Evolutionary conservation across 37 sponge, comb jelly and placozoan genomes (phyloP).

Genomic region (Cliona cf. orientalis): DNA sequence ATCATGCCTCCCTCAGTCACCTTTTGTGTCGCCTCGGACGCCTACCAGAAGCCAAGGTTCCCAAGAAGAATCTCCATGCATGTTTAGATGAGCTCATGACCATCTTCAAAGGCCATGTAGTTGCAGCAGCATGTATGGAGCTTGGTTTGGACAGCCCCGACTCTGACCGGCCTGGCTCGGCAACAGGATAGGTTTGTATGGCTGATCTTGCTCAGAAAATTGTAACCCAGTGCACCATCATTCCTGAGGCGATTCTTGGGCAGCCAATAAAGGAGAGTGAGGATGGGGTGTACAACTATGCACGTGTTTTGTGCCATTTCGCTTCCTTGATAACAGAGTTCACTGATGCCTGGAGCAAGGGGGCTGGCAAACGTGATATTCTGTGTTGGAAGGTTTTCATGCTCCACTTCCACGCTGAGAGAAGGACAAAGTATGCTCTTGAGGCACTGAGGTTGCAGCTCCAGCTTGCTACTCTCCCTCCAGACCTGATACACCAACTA

Average conservation of each 20-base stretch:
- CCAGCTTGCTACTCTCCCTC: conserved; percentile 15
- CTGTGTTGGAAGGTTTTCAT: conserved; percentile 49
- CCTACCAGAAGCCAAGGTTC: conserved; percentile 5
- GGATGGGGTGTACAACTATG: conserved; percentile 45
- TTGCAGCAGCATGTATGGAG: conserved; percentile 21
- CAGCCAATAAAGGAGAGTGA: too few relatives aligned
- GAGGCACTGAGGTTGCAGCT: conserved; percentile 31
- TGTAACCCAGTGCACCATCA: too few relatives aligned
- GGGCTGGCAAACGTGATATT: conserved; percentile 47
- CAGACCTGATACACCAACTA: conserved; percentile 41
- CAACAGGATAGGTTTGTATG: not conserved
- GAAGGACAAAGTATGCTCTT: conserved; percentile 36
- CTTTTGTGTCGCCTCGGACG: conserved; percentile 9
- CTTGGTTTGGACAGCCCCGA: not conserved
- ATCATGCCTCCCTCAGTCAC: conserved; percentile 43
- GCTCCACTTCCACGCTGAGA: conserved; percentile 31
- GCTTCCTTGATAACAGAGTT: conserved; percentile 16
- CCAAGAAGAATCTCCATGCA: conserved; percentile 40
- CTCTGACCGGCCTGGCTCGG: not conserved
- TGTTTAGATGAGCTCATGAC: conserved; percentile 23
- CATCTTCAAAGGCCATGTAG: conserved; percentile 19
- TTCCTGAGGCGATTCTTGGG: not conserved
- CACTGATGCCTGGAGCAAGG: conserved; percentile 49
- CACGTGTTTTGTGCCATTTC: conserved; percentile 44
- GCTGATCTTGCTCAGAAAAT: not conserved